Evolutionary conservation across 2,113 vertebrate species (phyloP).

Genomic region (Plestiodon gilberti): DNA sequence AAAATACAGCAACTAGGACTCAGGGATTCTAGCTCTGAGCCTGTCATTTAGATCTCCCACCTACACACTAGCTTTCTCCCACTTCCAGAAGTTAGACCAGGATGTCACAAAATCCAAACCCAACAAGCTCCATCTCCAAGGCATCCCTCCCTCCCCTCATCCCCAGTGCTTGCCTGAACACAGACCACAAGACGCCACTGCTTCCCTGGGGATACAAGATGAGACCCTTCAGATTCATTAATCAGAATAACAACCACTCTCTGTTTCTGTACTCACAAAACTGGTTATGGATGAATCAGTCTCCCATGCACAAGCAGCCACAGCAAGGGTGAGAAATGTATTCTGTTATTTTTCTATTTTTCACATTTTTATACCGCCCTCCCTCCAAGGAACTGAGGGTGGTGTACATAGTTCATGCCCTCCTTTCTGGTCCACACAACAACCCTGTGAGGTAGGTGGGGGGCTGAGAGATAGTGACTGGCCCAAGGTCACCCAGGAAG

Average conservation of each 20-base stretch:
- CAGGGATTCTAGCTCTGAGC: not conserved
- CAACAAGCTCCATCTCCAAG: not conserved
- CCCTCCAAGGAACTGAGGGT: too few relatives aligned
- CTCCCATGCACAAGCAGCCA: not conserved
- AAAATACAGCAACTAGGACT: too few relatives aligned
- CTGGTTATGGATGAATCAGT: not conserved
- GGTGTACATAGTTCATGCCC: too few relatives aligned
- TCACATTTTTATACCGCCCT: too few relatives aligned
- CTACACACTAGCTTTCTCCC: not conserved
- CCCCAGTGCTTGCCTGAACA: not conserved
- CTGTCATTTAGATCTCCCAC: not conserved
- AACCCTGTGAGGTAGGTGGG: too few relatives aligned
- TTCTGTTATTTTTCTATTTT: not conserved
- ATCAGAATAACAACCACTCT: not conserved
- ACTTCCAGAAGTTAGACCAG: not conserved
- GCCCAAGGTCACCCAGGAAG: too few relatives aligned
- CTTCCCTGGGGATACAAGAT: not conserved
- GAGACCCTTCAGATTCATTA: not conserved
- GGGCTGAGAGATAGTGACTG: too few relatives aligned
- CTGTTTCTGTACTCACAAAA: not conserved
- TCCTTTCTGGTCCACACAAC: too few relatives aligned
- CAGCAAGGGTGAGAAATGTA: not conserved
- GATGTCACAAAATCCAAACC: not conserved
- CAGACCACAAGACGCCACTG: not conserved
- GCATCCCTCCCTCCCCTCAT: not conserved